Evolutionary conservation across 2,888 invertebrate species (phyloP).

Genomic region (Limulus polyphemus): DNA sequence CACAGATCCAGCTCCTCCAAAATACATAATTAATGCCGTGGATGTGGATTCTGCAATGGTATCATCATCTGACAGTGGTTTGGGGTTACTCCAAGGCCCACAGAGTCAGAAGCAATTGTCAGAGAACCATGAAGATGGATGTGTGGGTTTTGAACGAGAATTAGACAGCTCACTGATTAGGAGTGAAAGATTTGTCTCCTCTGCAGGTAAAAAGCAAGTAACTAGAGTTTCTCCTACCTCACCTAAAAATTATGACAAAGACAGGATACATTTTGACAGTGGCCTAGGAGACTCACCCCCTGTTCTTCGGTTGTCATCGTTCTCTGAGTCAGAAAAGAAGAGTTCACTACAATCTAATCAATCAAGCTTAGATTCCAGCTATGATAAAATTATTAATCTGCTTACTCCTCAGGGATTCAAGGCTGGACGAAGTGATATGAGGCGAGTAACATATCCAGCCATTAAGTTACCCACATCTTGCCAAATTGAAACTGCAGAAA

Average conservation of each 20-base stretch:
- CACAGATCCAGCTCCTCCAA: conserved; percentile 5
- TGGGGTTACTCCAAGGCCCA: not conserved
- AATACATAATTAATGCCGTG: not conserved
- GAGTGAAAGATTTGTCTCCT: not conserved
- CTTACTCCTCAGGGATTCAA: conserved; percentile 2
- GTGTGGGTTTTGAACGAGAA: conserved; percentile 2
- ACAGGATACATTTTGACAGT: not conserved
- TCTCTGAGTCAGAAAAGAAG: not conserved
- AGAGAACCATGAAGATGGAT: not conserved
- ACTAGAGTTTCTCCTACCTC: too few species aligned
- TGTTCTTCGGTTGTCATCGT: not conserved
- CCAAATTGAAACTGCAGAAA: conserved; percentile 21
- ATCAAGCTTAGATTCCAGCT: conserved; percentile 5
- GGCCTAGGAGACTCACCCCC: not conserved
- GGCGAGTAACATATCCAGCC: not conserved
- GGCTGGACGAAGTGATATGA: not conserved
- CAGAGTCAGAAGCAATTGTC: not conserved
- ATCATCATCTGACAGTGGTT: not conserved
- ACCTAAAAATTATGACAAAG: not conserved
- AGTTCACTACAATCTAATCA: not conserved
- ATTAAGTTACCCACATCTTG: not conserved
- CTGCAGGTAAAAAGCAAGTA: not conserved
- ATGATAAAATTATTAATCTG: conserved; percentile 1
- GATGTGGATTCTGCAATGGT: not conserved
- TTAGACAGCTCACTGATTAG: conserved; percentile 3